phyloP scores from a whole-genome alignment of 2,888 invertebrate genomes.

The Stenoptilia bipunctidactyla region DNA sequence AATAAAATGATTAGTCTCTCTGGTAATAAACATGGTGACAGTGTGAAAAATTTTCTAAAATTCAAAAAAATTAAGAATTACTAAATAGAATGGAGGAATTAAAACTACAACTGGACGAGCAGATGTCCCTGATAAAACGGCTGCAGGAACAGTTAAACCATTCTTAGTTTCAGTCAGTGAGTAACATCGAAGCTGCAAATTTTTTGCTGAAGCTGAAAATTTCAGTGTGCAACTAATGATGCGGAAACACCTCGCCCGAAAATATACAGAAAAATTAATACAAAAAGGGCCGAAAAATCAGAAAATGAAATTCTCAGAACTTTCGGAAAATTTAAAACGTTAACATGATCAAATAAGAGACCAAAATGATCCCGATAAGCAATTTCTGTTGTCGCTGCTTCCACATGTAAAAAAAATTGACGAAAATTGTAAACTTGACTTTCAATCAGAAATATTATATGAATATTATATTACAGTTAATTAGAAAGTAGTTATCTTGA shows the following conservation, averaged over 20 bases:
- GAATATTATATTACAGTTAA: too few relatives aligned
- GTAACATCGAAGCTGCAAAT: too few relatives aligned
- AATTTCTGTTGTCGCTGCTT: conserved; percentile 19
- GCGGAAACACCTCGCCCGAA: conserved; percentile 22
- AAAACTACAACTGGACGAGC: too few relatives aligned
- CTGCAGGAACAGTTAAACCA: too few relatives aligned
- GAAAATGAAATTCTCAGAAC: conserved; percentile 17
- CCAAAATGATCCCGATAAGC: conserved; percentile 13
- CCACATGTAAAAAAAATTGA: conserved; percentile 17
- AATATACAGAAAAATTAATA: conserved; percentile 18
- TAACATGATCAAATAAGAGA: background rate
- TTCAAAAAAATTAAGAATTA: too few relatives aligned
- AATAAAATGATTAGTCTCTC: too few relatives aligned
- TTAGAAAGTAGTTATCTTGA: conserved; percentile 19
- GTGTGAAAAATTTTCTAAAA: too few relatives aligned
- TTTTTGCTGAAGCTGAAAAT: too few relatives aligned
- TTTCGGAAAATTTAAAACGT: conserved; percentile 15
- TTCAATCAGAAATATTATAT: conserved; percentile 4
- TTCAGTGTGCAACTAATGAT: conserved; percentile 16
- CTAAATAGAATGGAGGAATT: too few relatives aligned
- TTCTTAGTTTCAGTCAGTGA: too few relatives aligned
- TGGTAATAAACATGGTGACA: too few relatives aligned
- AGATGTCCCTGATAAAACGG: too few relatives aligned
- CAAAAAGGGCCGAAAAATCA: conserved; percentile 10
- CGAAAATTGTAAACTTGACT: conserved; percentile 11